Evolutionary conservation across 2,797 vertebrate species (phyloP).

Genomic region (Crax fasciolata): DNA sequence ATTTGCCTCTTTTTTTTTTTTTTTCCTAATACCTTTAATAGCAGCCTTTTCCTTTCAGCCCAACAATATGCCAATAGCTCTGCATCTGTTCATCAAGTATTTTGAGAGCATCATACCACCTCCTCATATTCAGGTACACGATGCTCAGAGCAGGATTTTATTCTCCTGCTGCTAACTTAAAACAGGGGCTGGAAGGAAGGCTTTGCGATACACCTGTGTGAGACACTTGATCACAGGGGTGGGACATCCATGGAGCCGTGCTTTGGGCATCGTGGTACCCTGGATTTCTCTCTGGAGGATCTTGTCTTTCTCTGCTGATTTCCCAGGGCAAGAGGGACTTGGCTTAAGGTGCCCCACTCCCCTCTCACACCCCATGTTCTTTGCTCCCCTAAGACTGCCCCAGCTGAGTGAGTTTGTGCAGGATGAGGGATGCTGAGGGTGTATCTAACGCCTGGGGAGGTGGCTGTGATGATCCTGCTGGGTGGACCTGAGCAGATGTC

Average conservation of each 20-base stretch:
- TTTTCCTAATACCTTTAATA: not conserved
- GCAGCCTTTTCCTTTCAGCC: not conserved
- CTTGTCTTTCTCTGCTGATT: not conserved
- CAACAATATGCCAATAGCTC: not conserved
- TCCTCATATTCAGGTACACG: not conserved
- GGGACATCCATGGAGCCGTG: not conserved
- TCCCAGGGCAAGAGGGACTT: not conserved
- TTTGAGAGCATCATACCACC: not conserved
- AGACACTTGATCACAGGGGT: not conserved
- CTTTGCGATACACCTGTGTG: not conserved
- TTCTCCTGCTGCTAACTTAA: not conserved
- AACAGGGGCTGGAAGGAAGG: not conserved
- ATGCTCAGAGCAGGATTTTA: not conserved
- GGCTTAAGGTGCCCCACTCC: accelerated
- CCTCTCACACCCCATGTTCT: not conserved
- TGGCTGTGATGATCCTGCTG: not conserved
- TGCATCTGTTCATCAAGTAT: not conserved
- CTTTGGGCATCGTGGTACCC: not conserved
- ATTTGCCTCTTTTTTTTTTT: not conserved
- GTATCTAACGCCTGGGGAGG: not conserved
- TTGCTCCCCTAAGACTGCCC: not conserved
- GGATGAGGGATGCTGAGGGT: not conserved
- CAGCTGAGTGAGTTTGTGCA: accelerated
- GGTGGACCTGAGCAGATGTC: not conserved
- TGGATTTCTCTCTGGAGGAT: not conserved